Evolutionary conservation across 2,113 vertebrate species (phyloP).

Genomic region (Amazona guildingii): DNA sequence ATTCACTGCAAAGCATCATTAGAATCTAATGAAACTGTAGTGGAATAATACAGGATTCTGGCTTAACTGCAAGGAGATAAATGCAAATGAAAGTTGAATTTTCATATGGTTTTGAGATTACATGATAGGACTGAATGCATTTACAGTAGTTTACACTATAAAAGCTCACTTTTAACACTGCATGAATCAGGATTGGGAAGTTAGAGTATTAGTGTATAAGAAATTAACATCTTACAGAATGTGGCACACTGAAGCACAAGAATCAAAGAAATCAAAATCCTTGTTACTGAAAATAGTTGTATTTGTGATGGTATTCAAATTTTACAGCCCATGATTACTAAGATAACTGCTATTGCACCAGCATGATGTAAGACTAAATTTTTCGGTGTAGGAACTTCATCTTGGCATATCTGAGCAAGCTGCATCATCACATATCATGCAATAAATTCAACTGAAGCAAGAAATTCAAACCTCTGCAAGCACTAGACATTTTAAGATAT

Average conservation of each 20-base stretch:
- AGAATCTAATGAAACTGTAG: constrained; percentile 53
- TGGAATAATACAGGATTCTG: constrained; percentile 17
- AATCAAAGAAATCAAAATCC: constrained; percentile 1
- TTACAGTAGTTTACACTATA: not conserved
- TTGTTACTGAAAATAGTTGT: not conserved
- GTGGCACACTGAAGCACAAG: not conserved
- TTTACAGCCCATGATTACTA: not conserved
- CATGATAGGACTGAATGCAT: not conserved
- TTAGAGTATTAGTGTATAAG: constrained; percentile 22
- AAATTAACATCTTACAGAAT: constrained; percentile 15
- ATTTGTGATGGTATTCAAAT: not conserved
- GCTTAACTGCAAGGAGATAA: constrained; percentile 35
- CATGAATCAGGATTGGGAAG: not conserved
- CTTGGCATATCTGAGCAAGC: not conserved
- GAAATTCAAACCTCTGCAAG: not conserved
- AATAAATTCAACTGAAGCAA: not conserved
- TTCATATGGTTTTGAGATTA: not conserved
- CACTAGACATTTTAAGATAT: not conserved
- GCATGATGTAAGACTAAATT: not conserved
- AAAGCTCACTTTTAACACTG: not conserved
- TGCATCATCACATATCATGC: not conserved
- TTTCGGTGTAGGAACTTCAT: not conserved
- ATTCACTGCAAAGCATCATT: constrained; percentile 62
- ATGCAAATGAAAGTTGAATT: constrained; percentile 38
- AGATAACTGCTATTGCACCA: not conserved